A percentile compares a stretch with the other conserved stretches of the same genome.
These are phyloP conservation scores for Petrosia ficiformis DNA, from an alignment of 37 sponge, comb jelly and placozoan species.

Conservation along the genomic window DNA sequence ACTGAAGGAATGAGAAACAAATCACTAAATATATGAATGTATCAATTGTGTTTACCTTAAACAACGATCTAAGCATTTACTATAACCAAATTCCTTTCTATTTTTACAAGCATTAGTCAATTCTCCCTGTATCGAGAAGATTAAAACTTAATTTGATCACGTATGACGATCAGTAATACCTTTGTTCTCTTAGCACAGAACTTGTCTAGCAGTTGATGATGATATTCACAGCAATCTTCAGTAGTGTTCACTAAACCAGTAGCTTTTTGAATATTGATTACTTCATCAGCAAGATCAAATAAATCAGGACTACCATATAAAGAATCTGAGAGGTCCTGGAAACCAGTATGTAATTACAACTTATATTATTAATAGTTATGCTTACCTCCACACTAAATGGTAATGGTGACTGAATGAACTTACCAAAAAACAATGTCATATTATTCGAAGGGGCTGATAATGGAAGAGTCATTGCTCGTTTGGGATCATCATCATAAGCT, in stretches of 20 bases:
- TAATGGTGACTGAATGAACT: not conserved
- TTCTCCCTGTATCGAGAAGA: not conserved
- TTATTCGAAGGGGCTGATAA: slow-evolving; percentile 11
- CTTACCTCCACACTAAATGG: too few relatives aligned
- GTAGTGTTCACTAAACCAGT: not conserved
- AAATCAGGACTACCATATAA: not conserved
- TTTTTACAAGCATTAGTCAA: not conserved
- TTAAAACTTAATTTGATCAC: not conserved
- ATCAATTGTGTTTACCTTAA: not conserved
- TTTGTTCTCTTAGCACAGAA: slow-evolving; percentile 56
- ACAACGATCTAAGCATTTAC: not conserved
- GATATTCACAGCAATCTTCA: slow-evolving; percentile 10
- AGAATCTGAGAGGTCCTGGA: not conserved
- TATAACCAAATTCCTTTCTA: not conserved
- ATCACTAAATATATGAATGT: not conserved
- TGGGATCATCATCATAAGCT: not conserved
- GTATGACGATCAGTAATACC: too few relatives aligned
- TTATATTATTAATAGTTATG: too few relatives aligned
- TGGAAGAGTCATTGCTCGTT: slow-evolving; percentile 5
- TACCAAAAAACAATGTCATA: slow-evolving; percentile 15
- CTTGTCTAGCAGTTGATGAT: slow-evolving; percentile 63
- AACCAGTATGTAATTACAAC: too few relatives aligned
- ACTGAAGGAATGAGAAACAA: not conserved
- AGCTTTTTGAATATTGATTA: slow-evolving; percentile 4
- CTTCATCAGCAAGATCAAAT: slow-evolving; percentile 2